Evolutionary conservation across 2,113 vertebrate species (phyloP).

Genomic region (Apeltes quadracus): DNA sequence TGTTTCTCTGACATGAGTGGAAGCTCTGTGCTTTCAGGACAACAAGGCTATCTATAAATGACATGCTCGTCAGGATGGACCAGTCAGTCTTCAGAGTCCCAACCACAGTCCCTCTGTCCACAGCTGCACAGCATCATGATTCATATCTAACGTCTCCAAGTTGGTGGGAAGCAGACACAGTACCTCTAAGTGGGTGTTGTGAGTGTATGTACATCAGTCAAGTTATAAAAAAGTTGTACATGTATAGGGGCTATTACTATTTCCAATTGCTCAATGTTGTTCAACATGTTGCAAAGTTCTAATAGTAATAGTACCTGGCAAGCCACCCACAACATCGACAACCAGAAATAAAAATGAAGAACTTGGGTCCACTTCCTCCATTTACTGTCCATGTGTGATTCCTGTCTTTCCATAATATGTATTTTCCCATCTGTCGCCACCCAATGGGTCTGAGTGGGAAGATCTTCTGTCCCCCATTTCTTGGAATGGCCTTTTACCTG

Average conservation of each 20-base stretch:
- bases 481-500: too few species aligned
- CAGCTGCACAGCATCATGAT: neutral
- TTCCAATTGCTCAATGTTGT: too few species aligned
- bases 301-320: too few species aligned
- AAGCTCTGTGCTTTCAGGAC: neutral
- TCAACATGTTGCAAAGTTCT: too few species aligned
- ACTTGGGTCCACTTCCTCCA: too few species aligned
- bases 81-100: neutral
- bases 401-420: too few species aligned
- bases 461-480: too few species aligned
- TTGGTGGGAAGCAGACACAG: neutral
- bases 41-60: neutral
- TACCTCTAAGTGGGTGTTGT: neutral
- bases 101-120: neutral
- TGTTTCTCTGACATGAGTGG: conserved; percentile 2
- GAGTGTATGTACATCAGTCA: neutral
- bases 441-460: too few species aligned
- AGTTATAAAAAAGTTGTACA: neutral
- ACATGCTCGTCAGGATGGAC: neutral
- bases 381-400: too few species aligned
- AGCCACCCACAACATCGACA: too few species aligned
- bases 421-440: too few species aligned
- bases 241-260: neutral
- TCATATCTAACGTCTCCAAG: neutral
- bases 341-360: too few species aligned